These are phyloP conservation scores for Gisinianus flammeolus DNA, from an alignment of 2,888 invertebrate species.

Conservation along the genomic window DNA sequence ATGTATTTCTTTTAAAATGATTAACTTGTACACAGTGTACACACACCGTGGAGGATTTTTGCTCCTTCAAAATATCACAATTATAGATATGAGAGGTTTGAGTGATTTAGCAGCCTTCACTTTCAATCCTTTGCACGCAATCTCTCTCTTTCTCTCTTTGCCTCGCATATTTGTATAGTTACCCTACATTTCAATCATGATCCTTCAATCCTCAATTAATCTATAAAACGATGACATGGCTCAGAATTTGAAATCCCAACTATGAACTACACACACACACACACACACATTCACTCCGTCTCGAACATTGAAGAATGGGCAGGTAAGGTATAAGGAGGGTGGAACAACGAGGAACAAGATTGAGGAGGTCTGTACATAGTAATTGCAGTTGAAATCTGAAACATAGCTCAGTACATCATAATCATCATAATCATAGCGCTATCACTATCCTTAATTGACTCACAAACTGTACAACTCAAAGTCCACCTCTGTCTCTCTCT, in stretches of 20 bases:
- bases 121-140: neutral
- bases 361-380: constrained; percentile 28
- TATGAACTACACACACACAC: neutral
- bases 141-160: neutral
- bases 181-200: constrained; percentile 38
- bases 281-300: neutral
- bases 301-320: no score
- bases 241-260: neutral
- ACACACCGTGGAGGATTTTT: no score
- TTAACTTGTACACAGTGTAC: no score
- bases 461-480: constrained; percentile 1
- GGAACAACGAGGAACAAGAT: constrained; percentile 23
- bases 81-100: neutral
- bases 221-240: constrained; percentile 33
- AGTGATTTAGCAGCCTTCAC: neutral
- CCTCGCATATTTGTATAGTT: neutral
- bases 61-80: no score
- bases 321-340: neutral
- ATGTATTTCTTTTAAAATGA: no score
- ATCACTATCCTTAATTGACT: constrained; percentile 25
- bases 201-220: constrained; percentile 37
- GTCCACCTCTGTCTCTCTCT: no score
- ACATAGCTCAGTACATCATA: constrained; percentile 9
- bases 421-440: constrained; percentile 32
- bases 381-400: neutral